phyloP scores from a whole-genome alignment of 2,888 invertebrate genomes.

The Unio pictorum region DNA sequence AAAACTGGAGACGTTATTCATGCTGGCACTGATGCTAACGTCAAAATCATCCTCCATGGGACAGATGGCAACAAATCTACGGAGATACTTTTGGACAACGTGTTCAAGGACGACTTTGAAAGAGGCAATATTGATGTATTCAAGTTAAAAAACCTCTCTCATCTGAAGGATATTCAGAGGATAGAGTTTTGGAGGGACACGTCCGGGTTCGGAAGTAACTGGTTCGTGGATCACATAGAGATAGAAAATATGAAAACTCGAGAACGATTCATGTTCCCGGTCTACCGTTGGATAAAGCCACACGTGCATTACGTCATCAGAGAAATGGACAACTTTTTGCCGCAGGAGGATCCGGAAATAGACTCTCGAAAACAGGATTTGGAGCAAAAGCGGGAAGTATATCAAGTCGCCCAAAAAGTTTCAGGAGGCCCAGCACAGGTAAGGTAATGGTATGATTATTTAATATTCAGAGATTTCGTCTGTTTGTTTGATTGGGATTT shows the following conservation, averaged over 20 bases:
- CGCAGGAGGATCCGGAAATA: conserved; percentile 66
- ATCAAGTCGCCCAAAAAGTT: conserved; percentile 41
- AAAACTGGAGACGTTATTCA: conserved; percentile 71
- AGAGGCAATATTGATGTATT: conserved; percentile 67
- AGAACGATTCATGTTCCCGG: conserved; percentile 62
- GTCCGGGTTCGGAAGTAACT: conserved; percentile 62
- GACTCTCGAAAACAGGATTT: conserved; percentile 68
- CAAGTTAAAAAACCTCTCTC: conserved; percentile 24
- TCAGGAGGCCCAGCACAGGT: conserved; percentile 47
- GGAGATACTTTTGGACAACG: conserved; percentile 63
- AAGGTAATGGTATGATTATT: neutral
- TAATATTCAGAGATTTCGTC: no score
- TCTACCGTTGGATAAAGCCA: conserved; percentile 70
- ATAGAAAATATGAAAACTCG: conserved; percentile 43
- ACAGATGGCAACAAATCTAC: conserved; percentile 56
- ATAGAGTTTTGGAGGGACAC: conserved; percentile 70
- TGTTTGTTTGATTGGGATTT: no score
- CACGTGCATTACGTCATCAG: conserved; percentile 63
- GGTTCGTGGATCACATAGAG: conserved; percentile 68
- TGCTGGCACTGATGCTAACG: conserved; percentile 70
- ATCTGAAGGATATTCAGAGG: conserved; percentile 39
- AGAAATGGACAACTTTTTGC: conserved; percentile 68
- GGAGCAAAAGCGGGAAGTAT: conserved; percentile 59
- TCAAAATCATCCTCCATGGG: conserved; percentile 67
- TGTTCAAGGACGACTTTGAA: conserved; percentile 65